Evolutionary conservation across 2,797 vertebrate genomes (phyloP).

Genomic region (Salarias fasciatus): DNA sequence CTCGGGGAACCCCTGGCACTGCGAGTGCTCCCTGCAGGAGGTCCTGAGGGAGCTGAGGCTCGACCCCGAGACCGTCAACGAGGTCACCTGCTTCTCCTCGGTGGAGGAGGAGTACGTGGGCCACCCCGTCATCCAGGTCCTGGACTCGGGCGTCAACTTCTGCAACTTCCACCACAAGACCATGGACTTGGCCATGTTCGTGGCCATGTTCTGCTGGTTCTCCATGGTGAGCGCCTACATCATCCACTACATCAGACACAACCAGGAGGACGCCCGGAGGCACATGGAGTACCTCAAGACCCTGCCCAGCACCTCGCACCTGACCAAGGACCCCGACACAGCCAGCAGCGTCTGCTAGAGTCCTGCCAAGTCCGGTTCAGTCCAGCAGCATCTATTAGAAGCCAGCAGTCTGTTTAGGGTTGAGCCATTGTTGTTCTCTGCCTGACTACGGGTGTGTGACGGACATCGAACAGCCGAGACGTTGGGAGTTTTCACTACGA

Average conservation of each 20-base stretch:
- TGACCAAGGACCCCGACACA: conserved; percentile 79
- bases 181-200: conserved; percentile 93
- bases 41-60: conserved; percentile 89
- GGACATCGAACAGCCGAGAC: no score
- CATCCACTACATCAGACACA: conserved; percentile 92
- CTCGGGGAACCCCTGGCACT: conserved; percentile 94
- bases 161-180: conserved; percentile 93
- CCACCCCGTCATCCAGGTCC: conserved; percentile 88
- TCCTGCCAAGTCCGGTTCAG: no score
- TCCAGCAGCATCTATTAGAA: no score
- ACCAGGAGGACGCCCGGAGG: conserved; percentile 91
- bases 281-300: conserved; percentile 96
- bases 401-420: no score
- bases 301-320: conserved; percentile 85
- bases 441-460: no score
- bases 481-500: no score
- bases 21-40: conserved; percentile 92
- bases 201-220: conserved; percentile 98
- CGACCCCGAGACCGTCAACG: conserved; percentile 91
- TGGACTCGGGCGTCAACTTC: conserved; percentile 92
- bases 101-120: conserved; percentile 85
- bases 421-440: no score
- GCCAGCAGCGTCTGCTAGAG: conserved; percentile 81
- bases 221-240: conserved; percentile 94
- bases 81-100: conserved; percentile 87